These are phyloP conservation scores for Xerus rutilus DNA, from an alignment of 2,797 vertebrate genomes.

Conservation along the genomic window DNA sequence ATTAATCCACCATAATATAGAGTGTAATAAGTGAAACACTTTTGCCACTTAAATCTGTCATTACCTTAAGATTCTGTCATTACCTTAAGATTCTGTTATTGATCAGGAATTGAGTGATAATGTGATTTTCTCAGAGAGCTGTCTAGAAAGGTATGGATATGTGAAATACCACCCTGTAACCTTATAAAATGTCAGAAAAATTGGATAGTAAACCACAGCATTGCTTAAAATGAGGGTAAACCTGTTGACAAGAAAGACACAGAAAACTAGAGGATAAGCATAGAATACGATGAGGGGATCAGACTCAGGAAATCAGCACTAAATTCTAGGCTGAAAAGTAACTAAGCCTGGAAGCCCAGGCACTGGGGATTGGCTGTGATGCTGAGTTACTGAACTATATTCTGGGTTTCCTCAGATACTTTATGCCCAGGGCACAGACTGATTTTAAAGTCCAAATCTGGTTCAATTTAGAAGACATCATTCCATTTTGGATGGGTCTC, in stretches of 20 bases:
- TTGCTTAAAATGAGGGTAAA: not conserved
- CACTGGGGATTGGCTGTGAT: not conserved
- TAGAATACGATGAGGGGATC: not conserved
- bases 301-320: not conserved
- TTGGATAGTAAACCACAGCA: not conserved
- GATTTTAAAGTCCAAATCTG: not conserved
- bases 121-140: not conserved
- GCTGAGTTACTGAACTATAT: not conserved
- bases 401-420: not conserved
- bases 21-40: not conserved
- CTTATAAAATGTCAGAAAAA: not conserved
- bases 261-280: not conserved
- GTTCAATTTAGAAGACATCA: not conserved
- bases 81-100: too few relatives aligned
- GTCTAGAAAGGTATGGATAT: not conserved
- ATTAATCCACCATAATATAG: not conserved
- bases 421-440: not conserved
- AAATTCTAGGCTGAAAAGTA: not conserved
- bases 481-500: not conserved
- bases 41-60: not conserved
- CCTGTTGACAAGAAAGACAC: not conserved
- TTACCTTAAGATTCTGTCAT: not conserved
- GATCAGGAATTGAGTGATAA: not conserved
- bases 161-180: not conserved
- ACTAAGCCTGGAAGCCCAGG: not conserved